Evolutionary conservation across 2,888 invertebrate genomes (phyloP), one percentile per base, ranked within the genome.

Genomic region (Orthosia gracilis): DNA sequence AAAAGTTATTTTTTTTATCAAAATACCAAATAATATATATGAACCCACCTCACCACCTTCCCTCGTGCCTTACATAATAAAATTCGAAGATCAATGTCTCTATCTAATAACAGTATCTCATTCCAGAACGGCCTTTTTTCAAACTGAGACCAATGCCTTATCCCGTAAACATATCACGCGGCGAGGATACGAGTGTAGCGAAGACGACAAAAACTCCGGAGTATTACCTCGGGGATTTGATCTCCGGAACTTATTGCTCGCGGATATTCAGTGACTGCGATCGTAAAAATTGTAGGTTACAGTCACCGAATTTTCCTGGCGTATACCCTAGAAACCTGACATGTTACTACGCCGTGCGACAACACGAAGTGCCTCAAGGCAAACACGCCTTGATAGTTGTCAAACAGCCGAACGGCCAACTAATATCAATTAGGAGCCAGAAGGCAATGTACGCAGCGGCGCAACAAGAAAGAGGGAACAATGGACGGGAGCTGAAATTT

Each of bases 271-370:
- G 98, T 94, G 98, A 99, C 96, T 99, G 99, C 95, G 98, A 99
- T 97, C 98, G 97, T 95, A 98, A 98, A 96, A 97, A 98, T 89
- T 99, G 99, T 96, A 97, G 98, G 90, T 97, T 99, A 90, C 99
- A 99, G 94, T 98, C 98, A 64, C 99, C 99, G 65, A 99, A 99
- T 97, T 99, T 98, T 95, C 99, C 99, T 47, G 99, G 99, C 87
- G 97, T 99, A 86, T 99, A 99, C 95, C 99, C 99, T 5, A 97
- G 99, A 86, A 99, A 99, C 94, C 97, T 99, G 89, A 99, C 99
- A 80, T 99, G 99, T 93, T 99, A 99, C 96, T 99, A 98, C 93
- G 98, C 99, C 61, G 98, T 99, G 74, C 96, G 98, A 84, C 98
- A 98, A 95, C 98, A 98, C 94, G 98, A 98, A 92, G 98, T 98